Percentiles rank a stretch among this genome's conserved stretches.
phyloP scores from a whole-genome alignment of 2,888 invertebrate species.

The Drosophila imparisetae region DNA sequence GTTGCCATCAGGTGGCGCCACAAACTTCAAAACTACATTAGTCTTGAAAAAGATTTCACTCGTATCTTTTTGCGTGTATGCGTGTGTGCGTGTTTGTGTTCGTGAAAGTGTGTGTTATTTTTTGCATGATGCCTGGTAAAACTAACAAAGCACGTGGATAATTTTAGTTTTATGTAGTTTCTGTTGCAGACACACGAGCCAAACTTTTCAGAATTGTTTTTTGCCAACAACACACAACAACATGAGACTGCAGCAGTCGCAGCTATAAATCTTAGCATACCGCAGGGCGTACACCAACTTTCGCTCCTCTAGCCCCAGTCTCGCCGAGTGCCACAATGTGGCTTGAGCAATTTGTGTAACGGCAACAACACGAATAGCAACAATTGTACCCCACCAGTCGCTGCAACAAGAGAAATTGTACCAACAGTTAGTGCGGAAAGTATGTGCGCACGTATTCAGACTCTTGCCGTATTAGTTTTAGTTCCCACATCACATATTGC shows the following conservation, averaged over 20 bases:
- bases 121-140: conserved; percentile 42
- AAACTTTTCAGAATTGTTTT: conserved; percentile 76
- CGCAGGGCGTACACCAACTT: conserved; percentile 67
- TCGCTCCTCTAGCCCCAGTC: conserved; percentile 19
- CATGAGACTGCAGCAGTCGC: conserved; percentile 57
- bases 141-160: conserved; percentile 70
- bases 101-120: conserved; percentile 11
- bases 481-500: conserved; percentile 73
- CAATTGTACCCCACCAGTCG: conserved; percentile 27
- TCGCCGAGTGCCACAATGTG: conserved; percentile 65
- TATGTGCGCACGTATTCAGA: conserved; percentile 39
- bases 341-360: conserved; percentile 75
- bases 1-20: conserved; percentile 37
- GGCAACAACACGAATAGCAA: conserved; percentile 36
- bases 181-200: conserved; percentile 58
- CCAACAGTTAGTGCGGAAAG: conserved; percentile 52
- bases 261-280: conserved; percentile 77
- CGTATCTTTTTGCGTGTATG: conserved; percentile 20
- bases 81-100: conserved; percentile 1
- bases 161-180: conserved; percentile 74
- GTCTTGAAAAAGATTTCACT: conserved; percentile 37
- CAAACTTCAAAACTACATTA: conserved; percentile 19
- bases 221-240: conserved; percentile 54
- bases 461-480: conserved; percentile 67
- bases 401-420: conserved; percentile 30